Evolutionary conservation across 2,888 invertebrate genomes (phyloP), one percentile per base, ranked within the genome.

Genomic region (Coecobrya sp.): DNA sequence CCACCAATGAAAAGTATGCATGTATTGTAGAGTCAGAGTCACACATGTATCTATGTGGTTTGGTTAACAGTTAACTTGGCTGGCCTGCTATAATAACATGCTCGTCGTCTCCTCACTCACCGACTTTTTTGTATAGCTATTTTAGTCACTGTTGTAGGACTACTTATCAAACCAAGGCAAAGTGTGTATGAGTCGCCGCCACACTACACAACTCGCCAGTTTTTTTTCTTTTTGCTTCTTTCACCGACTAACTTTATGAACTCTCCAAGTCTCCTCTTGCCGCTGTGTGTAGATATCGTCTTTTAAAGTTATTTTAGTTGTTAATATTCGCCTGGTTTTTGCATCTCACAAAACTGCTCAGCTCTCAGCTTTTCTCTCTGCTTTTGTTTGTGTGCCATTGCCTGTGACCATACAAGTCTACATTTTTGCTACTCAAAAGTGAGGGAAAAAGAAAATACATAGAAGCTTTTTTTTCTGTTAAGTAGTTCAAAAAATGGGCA

Each of bases 221-320:
- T 45, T 76, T 25, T 19, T 42, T 36, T 68, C 25, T n/a, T n/a
- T 70, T 36, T 70, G 70, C 30, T 73, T 19, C 70, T 73, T 49
- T 86, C 73, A 62, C 86, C 68, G 36, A 85, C 91, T 81, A 91
- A 91, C 59, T 91, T 91, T 91, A 91, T 91, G 91, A 91, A 91
- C 91, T 86, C 91, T 91, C 65, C 73, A 90, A 73, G 55, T 55
- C 62, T 27, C 79, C 49, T 45, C 42, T 86, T 55, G 49, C 76
- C 55, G 13, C 59, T 91, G 25, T 65, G 36, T 79, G 49, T 19
- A 45, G 22, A 73, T 22, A 73, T 36, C 3, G 36, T 42, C 19
- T 2, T 42, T 73, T 36, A 8, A 73, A 73, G 70, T 42, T 19
- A 42, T 42, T 73, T 42, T 73, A 42, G 70, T 36, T 73, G 70